Evolutionary conservation across 2,113 vertebrate genomes (phyloP), one percentile per base, ranked within the genome.

Genomic region (Ammodytes marinus): DNA sequence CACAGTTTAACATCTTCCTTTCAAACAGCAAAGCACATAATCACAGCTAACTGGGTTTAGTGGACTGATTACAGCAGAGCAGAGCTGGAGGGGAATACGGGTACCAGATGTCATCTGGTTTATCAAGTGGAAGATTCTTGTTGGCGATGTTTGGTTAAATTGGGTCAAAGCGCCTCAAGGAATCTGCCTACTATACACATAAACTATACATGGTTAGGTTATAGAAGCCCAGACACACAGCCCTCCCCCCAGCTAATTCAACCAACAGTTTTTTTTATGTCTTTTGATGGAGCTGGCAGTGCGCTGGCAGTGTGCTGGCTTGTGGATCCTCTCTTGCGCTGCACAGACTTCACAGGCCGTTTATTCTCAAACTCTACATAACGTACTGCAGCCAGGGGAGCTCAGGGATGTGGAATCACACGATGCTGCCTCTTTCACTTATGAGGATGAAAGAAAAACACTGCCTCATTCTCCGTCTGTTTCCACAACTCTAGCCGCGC

Each of bases 301-400:
- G 27, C 2, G 27, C 27, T 27, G 27, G 27, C 27, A 27, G 27
- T 27, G 27, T 27, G 27, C 27, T 27, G 3, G 39, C 69, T 3
- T 54, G 54, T 60, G 46, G 54, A 71, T 72, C 54, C n/a, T 27
- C 27, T 54, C 63, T 64, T 10, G 15, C 35, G 63, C 57, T 8
- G 63, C 69, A 17, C 5, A 74, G 19, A 74, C 50, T 58, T 85
- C 83, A 71, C 66, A 85, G 72, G 66, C 39, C 43, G 11, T 63
- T 72, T 68, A 81, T 73, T 77, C 55, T 61, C 67, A 63, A 73
- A 77, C 61, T 73, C 55, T 27, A 52, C 72, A 72, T 68, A 72
- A 60, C 60, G 60, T 27, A 43, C 39, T 6, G 45, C 70, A 74
- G 78, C 14, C 11, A n/a, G 7, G 19, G 45, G 54, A 50, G n/a